Evolutionary conservation across 2,888 invertebrate genomes (phyloP), one percentile per base, ranked within the genome.

Genomic region (Meghimatium bilineatum): DNA sequence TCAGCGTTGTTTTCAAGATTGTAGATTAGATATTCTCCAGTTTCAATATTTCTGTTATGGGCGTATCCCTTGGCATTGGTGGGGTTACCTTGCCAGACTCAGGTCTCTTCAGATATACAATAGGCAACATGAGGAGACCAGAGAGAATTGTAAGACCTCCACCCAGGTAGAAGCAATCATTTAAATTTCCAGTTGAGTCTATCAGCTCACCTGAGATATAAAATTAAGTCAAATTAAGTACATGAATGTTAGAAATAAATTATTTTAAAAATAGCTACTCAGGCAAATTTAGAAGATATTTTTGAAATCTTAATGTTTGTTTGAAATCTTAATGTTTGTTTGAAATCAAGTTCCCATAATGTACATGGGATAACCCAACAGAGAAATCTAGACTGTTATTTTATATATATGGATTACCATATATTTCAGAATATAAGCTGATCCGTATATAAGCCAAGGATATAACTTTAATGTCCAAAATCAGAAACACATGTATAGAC

Each of bases 131-230:
- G 29, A 90, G 74, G 10, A 91, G 32, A 1, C 90, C 92, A 1
- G 91, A 89, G 17, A 88, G 79, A 12, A 87, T 75, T 1, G 90
- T 85, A 6, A 90, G 67, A 0, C 85, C 85, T 0, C 91, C 92
- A 0, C 90, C 88, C 76, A 91, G 77, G 82, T 90, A 90, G 81
- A 91, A 91, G 20, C 88, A 88, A 34, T 82, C 79, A 69, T 90
- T 87, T 66, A 87, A 83, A 81, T 85, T 86, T 12, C 85, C 87
- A 1, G 88, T 89, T 0, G 67, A 29, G 52, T 88, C 88, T 72
- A 82, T 77, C 34, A 90, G 66, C n/a, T 60, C 80, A 66, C 89
- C 90, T 90, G 82, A 0, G 69, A 38, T 8, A 67, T 8, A 67
- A n/a, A n/a, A 67, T 34, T 63, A 23, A 34, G 36, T 2, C 1